Evolutionary conservation across 2,888 invertebrate species (phyloP), one percentile per base, ranked within the genome.

Genomic region (Notocelia uddmanniana): DNA sequence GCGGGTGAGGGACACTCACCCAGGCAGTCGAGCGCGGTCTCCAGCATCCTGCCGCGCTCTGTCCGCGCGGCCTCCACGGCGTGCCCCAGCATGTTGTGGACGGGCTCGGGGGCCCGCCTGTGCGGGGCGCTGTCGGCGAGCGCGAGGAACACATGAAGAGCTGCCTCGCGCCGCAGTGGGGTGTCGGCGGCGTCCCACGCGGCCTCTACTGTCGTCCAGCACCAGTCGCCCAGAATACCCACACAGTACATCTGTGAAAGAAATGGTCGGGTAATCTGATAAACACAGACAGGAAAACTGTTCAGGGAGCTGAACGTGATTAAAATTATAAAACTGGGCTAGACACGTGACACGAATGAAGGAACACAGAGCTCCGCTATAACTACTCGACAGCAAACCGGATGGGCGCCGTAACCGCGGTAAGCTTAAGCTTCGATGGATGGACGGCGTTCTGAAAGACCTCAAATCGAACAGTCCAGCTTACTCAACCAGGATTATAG

Each of bases 161-260:
- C 94, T 11, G 93, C 92, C 81, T 91, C 93, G 68, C 90, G 89
- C 73, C 83, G 83, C 94, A 94, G 73, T 80, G 95, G 95, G 10
- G 91, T 92, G 45, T 95, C 95, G 66, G 97, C 92, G 66, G 96
- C 94, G 63, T 95, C 93, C 45, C 96, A 87, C 77, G 96, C 95
- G 8, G 93, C 92, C 69, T 96, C 95, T 76, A 98, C 94, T 68
- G 97, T 95, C 74, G 95, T 93, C 78, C 98, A 91, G 81, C 98
- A 95, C 83, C 95, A 95, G 54, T 96, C 95, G 75, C 96, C 95
- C n/a, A 98, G 90, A 8, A 98, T 96, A 79, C 96, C 96, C 89
- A 96, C 97, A 87, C 98, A 97, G 87, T 98, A 98, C 94, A 97
- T 96, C 97, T 97, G 85, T 80, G 68, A 10, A 18, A 18, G 19